Conservation (phyloP, 2,113 vertebrate genomes). For the Haemorhous mexicanus region DNA sequence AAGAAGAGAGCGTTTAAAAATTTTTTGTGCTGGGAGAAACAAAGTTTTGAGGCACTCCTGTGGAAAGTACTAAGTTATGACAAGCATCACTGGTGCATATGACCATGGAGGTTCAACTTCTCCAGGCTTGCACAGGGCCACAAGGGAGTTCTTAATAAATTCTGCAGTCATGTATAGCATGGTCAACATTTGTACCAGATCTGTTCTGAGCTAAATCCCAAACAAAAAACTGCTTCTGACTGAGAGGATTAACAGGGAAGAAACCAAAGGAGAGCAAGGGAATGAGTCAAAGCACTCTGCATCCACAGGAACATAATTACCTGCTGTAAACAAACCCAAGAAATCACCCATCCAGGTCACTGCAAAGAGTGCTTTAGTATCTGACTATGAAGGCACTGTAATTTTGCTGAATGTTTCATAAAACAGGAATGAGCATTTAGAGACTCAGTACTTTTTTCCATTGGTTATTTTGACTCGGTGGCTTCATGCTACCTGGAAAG, state of each 20-base stretch:
- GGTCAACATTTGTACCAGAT: neutral
- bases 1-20: neutral
- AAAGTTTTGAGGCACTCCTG: neutral
- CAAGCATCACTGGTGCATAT: neutral
- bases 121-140: fast-evolving
- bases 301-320: neutral
- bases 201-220: neutral
- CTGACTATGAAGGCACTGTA: neutral
- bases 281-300: neutral
- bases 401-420: neutral
- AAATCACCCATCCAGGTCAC: neutral
- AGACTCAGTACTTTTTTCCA: neutral
- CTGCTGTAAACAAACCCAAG: neutral
- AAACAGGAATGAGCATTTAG: neutral
- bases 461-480: neutral
- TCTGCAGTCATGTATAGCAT: neutral
- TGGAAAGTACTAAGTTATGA: neutral
- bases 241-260: neutral
- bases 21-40: neutral
- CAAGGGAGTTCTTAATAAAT: neutral
- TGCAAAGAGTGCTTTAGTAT: neutral
- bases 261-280: neutral
- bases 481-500: neutral
- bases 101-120: neutral
- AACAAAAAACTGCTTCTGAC: neutral